A percentile compares a stretch with the other conserved stretches of the same genome.
Evolutionary conservation across 2,797 vertebrate genomes (phyloP).

Genomic region (Rhyacichthys aspro): DNA sequence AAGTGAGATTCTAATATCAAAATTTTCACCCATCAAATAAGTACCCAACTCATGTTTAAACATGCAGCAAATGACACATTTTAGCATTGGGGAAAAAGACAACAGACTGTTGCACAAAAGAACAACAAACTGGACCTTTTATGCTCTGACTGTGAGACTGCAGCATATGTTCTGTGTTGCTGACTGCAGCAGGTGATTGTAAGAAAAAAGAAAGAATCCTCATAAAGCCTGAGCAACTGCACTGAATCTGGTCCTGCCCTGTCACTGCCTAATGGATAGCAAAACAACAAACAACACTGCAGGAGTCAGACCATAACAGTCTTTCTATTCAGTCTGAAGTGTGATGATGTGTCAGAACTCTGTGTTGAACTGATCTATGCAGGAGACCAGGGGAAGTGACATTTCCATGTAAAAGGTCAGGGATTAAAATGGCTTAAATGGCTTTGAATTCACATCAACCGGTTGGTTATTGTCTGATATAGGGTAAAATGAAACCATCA

Average conservation of each 20-base stretch:
- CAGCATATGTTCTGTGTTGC: neutral
- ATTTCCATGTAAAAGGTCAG: conserved; percentile 5
- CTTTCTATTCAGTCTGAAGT: neutral
- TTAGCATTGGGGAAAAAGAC: neutral
- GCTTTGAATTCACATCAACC: conserved; percentile 3
- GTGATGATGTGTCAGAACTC: conserved; percentile 2
- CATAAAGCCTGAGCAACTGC: neutral
- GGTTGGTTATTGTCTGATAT: conserved; percentile 1
- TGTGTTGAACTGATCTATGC: conserved; percentile 3
- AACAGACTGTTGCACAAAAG: neutral
- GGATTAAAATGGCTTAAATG: neutral
- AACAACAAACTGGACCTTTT: too few species aligned
- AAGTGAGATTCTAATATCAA: too few species aligned
- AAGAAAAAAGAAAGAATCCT: neutral
- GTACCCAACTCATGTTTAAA: too few species aligned
- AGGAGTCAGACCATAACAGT: neutral
- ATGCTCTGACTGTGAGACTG: neutral
- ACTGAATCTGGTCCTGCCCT: neutral
- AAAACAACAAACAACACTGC: too few species aligned
- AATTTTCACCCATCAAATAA: too few species aligned
- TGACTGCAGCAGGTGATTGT: conserved; percentile 43
- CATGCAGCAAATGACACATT: neutral
- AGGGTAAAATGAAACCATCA: conserved; percentile 4
- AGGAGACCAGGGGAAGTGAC: neutral
- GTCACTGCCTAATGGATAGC: too few species aligned